These are phyloP conservation scores for Panulirus ornatus DNA, from an alignment of 1,140 invertebrate genomes.

Conservation along the genomic window DNA sequence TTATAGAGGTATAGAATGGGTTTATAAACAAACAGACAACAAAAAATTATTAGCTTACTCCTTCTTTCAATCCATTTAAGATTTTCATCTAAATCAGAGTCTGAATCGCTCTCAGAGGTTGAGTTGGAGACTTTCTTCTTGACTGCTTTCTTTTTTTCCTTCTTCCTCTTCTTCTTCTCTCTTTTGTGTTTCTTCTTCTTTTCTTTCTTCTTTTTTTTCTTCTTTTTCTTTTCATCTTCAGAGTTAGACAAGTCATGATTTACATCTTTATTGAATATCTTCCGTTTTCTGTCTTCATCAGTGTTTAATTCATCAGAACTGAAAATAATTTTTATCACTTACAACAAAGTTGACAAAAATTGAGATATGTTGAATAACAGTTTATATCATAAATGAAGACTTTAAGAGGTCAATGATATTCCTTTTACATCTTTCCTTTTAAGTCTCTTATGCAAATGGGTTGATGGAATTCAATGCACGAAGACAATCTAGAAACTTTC, in stretches of 20 bases:
- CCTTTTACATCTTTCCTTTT: too few relatives aligned
- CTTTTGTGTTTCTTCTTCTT: slow-evolving; percentile 47
- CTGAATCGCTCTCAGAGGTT: slow-evolving; percentile 36
- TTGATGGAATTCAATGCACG: too few relatives aligned
- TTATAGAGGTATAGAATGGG: too few relatives aligned
- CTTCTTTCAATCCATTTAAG: slow-evolving; percentile 57
- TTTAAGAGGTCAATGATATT: too few relatives aligned
- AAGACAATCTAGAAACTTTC: too few relatives aligned
- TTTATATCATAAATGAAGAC: too few relatives aligned
- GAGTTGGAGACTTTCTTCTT: slow-evolving; percentile 33
- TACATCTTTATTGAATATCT: neutral
- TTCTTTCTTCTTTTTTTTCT: slow-evolving; percentile 54
- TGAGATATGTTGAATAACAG: neutral
- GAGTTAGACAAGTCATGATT: neutral
- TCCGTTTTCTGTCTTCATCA: slow-evolving; percentile 28
- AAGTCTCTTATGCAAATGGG: too few relatives aligned
- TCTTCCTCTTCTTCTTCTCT: slow-evolving; percentile 44
- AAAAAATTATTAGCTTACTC: slow-evolving; percentile 47
- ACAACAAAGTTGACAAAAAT: neutral
- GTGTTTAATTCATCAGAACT: slow-evolving; percentile 51
- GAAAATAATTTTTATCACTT: neutral
- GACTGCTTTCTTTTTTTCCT: slow-evolving; percentile 22
- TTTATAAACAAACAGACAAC: too few relatives aligned
- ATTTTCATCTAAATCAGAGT: slow-evolving; percentile 32
- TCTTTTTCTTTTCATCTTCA: slow-evolving; percentile 37